Percentiles rank a stretch among this genome's conserved stretches.
Conservation (phyloP, 1,140 invertebrate genomes). For the Meloidogyne floridensis region DNA sequence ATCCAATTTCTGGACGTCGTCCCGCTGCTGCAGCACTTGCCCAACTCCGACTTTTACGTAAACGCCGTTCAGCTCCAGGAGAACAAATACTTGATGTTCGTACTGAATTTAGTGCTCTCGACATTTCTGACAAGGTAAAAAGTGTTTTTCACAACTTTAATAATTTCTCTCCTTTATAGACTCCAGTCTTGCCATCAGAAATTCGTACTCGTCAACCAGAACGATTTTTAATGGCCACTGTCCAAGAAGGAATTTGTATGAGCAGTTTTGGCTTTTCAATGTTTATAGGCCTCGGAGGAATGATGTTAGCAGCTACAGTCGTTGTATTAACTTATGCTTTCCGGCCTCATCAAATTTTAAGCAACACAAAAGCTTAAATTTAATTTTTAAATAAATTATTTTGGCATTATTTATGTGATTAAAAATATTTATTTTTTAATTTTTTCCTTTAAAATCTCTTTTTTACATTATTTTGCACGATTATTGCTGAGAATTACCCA, state of each 20-base stretch:
- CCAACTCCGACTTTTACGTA: constrained; percentile 58
- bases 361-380: constrained; percentile 2
- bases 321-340: constrained; percentile 47
- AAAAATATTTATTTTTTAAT: neutral
- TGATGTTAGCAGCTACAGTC: constrained; percentile 55
- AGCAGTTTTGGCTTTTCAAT: constrained; percentile 56
- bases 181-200: constrained; percentile 40
- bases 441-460: neutral
- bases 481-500: constrained; percentile 2
- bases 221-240: constrained; percentile 21
- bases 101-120: constrained; percentile 59
- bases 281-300: constrained; percentile 53
- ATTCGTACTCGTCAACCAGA: constrained; percentile 6
- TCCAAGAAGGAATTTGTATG: constrained; percentile 57
- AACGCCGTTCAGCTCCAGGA: constrained; percentile 50
- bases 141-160: too few species aligned
- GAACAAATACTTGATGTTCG: constrained; percentile 61
- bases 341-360: constrained; percentile 35
- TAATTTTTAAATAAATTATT: neutral
- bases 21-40: constrained; percentile 40
- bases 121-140: constrained; percentile 49
- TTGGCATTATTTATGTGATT: neutral
- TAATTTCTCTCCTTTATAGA: constrained; percentile 9
- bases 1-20: constrained; percentile 7
- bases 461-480: neutral